phyloP scores from a whole-genome alignment of 2,888 invertebrate genomes.

The Kryphioiulus occultus region DNA sequence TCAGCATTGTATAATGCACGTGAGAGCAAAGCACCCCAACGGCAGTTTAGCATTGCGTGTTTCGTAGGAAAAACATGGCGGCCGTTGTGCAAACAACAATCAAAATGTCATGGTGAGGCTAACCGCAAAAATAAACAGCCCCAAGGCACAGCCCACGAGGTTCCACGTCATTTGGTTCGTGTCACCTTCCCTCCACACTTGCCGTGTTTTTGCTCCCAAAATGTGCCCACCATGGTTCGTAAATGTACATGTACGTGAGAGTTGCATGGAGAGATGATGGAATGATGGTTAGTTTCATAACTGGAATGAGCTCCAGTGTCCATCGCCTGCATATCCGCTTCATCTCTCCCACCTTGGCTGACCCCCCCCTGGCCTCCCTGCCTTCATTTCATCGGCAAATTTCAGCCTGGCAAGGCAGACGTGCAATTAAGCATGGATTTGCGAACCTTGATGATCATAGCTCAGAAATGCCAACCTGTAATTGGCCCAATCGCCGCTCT shows the following conservation, averaged over 20 bases:
- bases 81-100: slow-evolving; percentile 10
- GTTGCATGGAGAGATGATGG: neutral
- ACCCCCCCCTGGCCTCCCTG: neutral
- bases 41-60: neutral
- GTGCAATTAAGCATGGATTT: slow-evolving; percentile 24
- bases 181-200: neutral
- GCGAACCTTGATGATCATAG: neutral
- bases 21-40: no score
- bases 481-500: slow-evolving; percentile 35
- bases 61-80: neutral
- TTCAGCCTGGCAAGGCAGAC: neutral
- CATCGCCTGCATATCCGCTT: neutral
- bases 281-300: neutral
- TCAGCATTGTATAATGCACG: no score
- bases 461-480: slow-evolving; percentile 29
- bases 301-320: neutral
- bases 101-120: slow-evolving; percentile 24
- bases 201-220: neutral
- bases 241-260: neutral
- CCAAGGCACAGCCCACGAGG: neutral
- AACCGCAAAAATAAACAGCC: slow-evolving; percentile 29
- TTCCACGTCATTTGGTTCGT: neutral
- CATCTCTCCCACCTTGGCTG: slow-evolving; percentile 9
- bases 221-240: neutral
- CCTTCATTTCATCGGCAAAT: slow-evolving; percentile 23